A percentile compares a stretch with the other conserved stretches of the same genome.
These are phyloP conservation scores for Gymnocypris eckloni DNA, from an alignment of 2,797 vertebrate species.

Conservation along the genomic window DNA sequence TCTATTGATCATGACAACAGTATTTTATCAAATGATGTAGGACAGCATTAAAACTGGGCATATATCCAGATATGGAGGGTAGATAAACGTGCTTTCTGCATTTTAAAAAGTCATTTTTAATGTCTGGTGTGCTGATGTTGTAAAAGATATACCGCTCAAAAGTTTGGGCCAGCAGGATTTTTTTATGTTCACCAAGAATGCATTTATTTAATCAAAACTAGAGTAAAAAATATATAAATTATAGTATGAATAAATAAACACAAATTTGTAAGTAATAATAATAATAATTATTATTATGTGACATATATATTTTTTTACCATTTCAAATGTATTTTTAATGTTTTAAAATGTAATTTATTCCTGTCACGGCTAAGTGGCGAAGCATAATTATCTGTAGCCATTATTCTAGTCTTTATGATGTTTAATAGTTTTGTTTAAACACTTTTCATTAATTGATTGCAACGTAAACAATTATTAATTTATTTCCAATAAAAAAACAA, in stretches of 20 bases:
- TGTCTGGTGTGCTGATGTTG: background rate
- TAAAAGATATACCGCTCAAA: background rate
- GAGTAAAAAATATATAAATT: background rate
- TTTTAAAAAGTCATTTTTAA: background rate
- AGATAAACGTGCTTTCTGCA: background rate
- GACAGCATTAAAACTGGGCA: background rate
- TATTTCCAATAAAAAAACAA: background rate
- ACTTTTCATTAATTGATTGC: background rate
- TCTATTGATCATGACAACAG: background rate
- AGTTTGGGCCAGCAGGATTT: background rate
- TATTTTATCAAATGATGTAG: background rate
- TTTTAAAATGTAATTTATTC: no score
- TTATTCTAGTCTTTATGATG: background rate
- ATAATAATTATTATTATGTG: no score
- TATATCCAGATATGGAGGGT: background rate
- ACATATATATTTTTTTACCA: no score
- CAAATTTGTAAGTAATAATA: no score
- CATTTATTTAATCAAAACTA: background rate
- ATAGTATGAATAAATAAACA: no score
- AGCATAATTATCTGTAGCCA: no score
- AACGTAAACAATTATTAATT: background rate
- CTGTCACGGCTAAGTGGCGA: background rate
- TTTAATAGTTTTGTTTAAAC: no score
- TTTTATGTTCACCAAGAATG: background rate
- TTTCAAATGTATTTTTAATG: no score